These are phyloP conservation scores for Montipora capitata DNA, from an alignment of 92 coral and sea anemone species.

Conservation along the genomic window DNA sequence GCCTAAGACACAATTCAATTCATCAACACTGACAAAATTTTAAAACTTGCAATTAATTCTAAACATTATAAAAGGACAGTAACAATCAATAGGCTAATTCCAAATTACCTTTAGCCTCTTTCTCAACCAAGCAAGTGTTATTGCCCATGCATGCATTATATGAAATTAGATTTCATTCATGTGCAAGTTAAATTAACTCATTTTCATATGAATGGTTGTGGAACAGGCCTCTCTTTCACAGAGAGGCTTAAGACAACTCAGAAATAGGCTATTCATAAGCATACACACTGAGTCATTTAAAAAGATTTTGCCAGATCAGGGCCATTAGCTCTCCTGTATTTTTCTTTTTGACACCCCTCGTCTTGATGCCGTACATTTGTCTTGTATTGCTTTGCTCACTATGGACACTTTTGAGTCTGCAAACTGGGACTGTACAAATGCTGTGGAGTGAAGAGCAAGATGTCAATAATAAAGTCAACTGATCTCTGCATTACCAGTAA, in stretches of 20 bases:
- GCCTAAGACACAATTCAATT: constrained; percentile 24
- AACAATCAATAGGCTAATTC: constrained; percentile 27
- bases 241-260: constrained; percentile 23
- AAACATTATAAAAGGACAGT: constrained; percentile 29
- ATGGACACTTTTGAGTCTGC: constrained; percentile 37
- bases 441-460: constrained; percentile 43
- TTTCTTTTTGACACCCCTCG: constrained; percentile 47
- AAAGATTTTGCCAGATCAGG: constrained; percentile 15
- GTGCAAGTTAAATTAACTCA: constrained; percentile 33
- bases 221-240: constrained; percentile 21
- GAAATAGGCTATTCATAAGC: constrained; percentile 14
- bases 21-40: constrained; percentile 9
- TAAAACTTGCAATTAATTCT: constrained; percentile 28
- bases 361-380: constrained; percentile 44
- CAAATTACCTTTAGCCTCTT: constrained; percentile 25
- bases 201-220: constrained; percentile 17
- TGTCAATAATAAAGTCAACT: constrained; percentile 24
- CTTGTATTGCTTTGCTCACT: constrained; percentile 47
- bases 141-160: constrained; percentile 25
- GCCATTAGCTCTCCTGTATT: background rate
- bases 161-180: constrained; percentile 28
- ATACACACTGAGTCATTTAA: constrained; percentile 8
- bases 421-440: constrained; percentile 64
- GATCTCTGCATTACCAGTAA: constrained; percentile 24
- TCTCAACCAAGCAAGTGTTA: constrained; percentile 20